phyloP scores from a whole-genome alignment of 2,113 vertebrate species.

The Ammodytes dubius region DNA sequence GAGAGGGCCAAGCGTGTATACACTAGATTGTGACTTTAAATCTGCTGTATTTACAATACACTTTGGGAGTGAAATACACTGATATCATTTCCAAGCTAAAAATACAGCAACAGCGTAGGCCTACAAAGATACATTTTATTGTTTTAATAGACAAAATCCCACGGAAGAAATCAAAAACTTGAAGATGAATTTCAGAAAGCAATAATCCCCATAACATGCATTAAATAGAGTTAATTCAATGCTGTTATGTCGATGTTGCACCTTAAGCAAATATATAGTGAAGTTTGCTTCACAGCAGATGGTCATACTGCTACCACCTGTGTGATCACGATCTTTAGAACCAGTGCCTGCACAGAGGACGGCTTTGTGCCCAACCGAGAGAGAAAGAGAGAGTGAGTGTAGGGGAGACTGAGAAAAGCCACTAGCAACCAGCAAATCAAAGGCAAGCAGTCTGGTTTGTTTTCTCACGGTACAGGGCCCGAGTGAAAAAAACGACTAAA shows the following conservation, averaged over 20 bases:
- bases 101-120: conserved; percentile 7
- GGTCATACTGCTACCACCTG: conserved; percentile 59
- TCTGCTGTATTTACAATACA: conserved; percentile 42
- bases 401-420: conserved; percentile 50
- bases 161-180: background rate
- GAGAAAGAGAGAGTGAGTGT: conserved; percentile 24
- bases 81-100: conserved; percentile 10
- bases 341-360: conserved; percentile 53
- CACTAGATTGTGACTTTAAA: conserved; percentile 41
- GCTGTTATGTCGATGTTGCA: conserved; percentile 2
- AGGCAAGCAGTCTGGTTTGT: conserved; percentile 74
- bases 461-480: conserved; percentile 73
- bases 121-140: background rate
- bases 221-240: conserved; percentile 10
- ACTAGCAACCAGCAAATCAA: conserved; percentile 74
- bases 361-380: conserved; percentile 61
- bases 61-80: conserved; percentile 16
- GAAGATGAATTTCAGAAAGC: conserved; percentile 6
- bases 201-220: background rate
- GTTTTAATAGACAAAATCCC: background rate
- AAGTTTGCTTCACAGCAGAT: conserved; percentile 34
- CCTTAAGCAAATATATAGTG: conserved; percentile 6
- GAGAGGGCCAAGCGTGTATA: conserved; percentile 46
- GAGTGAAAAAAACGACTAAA: conserved; percentile 73
- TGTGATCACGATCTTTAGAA: conserved; percentile 34